Base-by-base conservation (phyloP, 2,888 invertebrate species). In the Parthenolecanium corni region DNA sequence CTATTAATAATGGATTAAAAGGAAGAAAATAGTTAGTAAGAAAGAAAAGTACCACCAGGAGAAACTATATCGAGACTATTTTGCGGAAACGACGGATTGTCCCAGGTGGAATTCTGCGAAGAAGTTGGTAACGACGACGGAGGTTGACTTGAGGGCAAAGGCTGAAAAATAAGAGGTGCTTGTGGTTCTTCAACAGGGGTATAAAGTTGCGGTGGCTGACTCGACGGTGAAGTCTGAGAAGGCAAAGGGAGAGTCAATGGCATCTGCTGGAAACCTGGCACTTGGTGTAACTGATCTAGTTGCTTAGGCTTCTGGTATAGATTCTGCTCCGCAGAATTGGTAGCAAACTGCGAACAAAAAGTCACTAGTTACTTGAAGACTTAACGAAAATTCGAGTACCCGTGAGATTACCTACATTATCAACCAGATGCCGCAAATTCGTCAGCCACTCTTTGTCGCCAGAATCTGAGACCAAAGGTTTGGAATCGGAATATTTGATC, bases 401-500 rank as follows among this genome's bases (percentile, higher is more conserved):
- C 6, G 6, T 24, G 9, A 16, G n/a, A 44, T 20, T 11, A 52
- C 51, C 49, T 23, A 61, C 61, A 23, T 14, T 6, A 2, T 46
- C 38, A 3, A 20, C 46, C 14, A 51, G 21, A 23, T 40, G 38
- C 3, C 54, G 62, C 20, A 44, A 44, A 52, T 46, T 72, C 70
- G 67, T 75, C 75, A 36, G 75, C 76, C 68, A 77, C 67, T 67
- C 74, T 69, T 67, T 76, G 74, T 65, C 82, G 75, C 75, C 4
- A 81, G 62, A 64, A 62, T 68, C 67, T 20, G 66, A 56, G 14
- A 65, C 61, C 23, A 68, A 57, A n/a, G 68, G 65, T 16, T 67
- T 57, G 3, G 65, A 65, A 64, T 67, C 68, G 18, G 66, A 64
- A 66, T 66, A 65, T 64, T 68, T 77, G 64, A 83, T 78, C 25